phyloP scores from a whole-genome alignment of 2,888 invertebrate genomes.

The Mythimna albipuncta region DNA sequence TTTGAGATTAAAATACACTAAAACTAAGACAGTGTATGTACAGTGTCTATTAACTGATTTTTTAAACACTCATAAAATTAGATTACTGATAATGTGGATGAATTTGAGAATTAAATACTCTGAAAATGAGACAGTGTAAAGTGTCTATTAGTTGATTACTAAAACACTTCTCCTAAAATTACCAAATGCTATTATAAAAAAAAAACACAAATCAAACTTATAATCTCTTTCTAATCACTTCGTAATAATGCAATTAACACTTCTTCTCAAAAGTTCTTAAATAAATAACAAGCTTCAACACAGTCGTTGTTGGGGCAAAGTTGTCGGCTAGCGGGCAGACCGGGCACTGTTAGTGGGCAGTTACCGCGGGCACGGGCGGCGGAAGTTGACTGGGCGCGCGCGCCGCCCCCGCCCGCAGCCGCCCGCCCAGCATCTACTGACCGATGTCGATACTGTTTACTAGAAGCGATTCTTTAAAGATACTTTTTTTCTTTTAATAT shows the following conservation, averaged over 20 bases:
- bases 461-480: conserved; percentile 70
- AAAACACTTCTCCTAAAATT: not conserved
- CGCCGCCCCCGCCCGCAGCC: conserved; percentile 80
- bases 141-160: not conserved
- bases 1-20: not conserved
- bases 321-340: conserved; percentile 41
- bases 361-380: conserved; percentile 68
- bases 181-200: not conserved
- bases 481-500: not conserved
- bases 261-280: conserved; percentile 10
- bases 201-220: not conserved
- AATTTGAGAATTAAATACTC: not conserved
- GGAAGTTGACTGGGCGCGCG: conserved; percentile 83
- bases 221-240: conserved; percentile 28
- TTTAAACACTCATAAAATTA: too few relatives aligned
- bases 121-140: not conserved
- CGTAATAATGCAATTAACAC: conserved; percentile 31
- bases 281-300: conserved; percentile 48
- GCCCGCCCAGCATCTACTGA: conserved; percentile 74
- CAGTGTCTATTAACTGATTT: too few relatives aligned
- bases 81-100: not conserved
- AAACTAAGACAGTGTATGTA: not conserved
- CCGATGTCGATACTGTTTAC: conserved; percentile 66
- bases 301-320: conserved; percentile 43
- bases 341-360: conserved; percentile 49